These are phyloP conservation scores for Bovichtus diacanthus DNA, from an alignment of 2,797 vertebrate genomes.

Conservation along the genomic window DNA sequence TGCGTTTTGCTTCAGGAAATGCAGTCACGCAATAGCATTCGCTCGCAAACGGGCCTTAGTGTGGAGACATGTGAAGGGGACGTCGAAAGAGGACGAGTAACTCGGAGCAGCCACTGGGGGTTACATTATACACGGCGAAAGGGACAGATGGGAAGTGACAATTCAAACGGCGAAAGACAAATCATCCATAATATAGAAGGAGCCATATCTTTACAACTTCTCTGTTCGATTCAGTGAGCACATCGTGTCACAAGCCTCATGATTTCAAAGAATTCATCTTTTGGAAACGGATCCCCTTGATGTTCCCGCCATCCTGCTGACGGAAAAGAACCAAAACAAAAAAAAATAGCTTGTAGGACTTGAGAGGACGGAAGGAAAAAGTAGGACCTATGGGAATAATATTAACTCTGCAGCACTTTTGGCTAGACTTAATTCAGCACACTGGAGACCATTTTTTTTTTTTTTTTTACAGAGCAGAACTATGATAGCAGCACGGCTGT, in stretches of 20 bases:
- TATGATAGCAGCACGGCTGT: conserved; percentile 27
- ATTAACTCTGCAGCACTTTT: conserved; percentile 16
- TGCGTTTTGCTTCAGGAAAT: conserved; percentile 14
- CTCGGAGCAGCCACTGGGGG: conserved; percentile 3
- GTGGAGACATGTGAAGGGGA: neutral
- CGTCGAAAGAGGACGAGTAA: conserved; percentile 21
- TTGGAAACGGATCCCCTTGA: conserved; percentile 38
- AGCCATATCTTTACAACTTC: conserved; percentile 14
- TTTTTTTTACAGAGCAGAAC: conserved; percentile 24
- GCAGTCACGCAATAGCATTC: conserved; percentile 25
- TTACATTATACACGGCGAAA: conserved; percentile 13
- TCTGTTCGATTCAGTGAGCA: neutral
- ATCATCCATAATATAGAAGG: conserved; percentile 28
- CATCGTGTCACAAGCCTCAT: conserved; percentile 21
- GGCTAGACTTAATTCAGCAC: conserved; percentile 3
- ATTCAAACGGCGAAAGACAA: conserved; percentile 37
- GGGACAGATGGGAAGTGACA: conserved; percentile 25
- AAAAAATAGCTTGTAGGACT: conserved; percentile 10
- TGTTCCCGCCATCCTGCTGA: conserved; percentile 4
- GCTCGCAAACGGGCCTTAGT: neutral
- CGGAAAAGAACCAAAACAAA: conserved; percentile 12
- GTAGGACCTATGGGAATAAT: neutral
- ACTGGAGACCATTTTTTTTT: too few species aligned
- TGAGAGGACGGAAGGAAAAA: conserved; percentile 7
- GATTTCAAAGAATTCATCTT: conserved; percentile 25